phyloP scores from a whole-genome alignment of 2,113 vertebrate species.

The Muntiacus reevesi region DNA sequence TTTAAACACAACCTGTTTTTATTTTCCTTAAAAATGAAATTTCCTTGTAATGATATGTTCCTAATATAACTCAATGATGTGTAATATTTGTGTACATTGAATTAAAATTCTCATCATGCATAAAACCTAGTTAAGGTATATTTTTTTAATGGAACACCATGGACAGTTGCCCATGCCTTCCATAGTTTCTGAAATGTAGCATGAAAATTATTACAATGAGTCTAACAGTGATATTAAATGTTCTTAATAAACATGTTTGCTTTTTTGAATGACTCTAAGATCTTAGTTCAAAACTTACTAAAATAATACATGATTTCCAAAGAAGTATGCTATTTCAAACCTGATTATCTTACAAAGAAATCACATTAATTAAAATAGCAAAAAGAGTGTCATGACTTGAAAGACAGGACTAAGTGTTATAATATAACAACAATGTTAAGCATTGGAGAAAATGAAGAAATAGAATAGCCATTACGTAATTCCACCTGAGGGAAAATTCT shows the following conservation, averaged over 20 bases:
- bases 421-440: no score
- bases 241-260: neutral
- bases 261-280: neutral
- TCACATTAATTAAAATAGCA: neutral
- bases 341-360: neutral
- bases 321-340: neutral
- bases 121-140: neutral
- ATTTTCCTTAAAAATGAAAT: neutral
- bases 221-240: neutral
- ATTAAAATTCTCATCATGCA: neutral
- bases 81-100: neutral
- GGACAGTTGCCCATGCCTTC: neutral
- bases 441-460: neutral
- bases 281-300: neutral
- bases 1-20: neutral
- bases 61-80: neutral
- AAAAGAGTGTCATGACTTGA: neutral
- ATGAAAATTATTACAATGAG: neutral
- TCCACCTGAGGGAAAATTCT: neutral
- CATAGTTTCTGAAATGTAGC: neutral
- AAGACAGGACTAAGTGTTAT: neutral
- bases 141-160: neutral
- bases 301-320: neutral
- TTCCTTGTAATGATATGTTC: neutral
- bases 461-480: neutral